Base-by-base conservation (phyloP, 2,797 vertebrate genomes). In the Myotis myotis region DNA sequence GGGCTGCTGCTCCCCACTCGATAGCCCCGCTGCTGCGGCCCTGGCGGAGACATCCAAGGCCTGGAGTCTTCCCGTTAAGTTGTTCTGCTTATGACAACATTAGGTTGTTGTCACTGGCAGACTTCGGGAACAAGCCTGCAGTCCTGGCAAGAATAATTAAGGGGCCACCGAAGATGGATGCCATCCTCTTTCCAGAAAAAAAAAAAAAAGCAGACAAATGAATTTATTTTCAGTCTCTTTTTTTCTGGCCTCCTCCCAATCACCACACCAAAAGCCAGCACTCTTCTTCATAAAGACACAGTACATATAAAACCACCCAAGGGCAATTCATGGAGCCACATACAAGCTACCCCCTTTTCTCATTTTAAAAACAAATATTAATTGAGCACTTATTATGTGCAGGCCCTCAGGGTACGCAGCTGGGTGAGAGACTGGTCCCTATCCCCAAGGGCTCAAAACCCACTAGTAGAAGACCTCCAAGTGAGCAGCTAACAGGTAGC, bases 81-180 rank as follows among this genome's bases (percentile, higher is more conserved):
- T 89, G 74, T 47, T 85, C 53, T 87, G 66, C 70, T 80, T 93
- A 49, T 44, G 80, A 95, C 80, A 91, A 92, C 71, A 78, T 66
- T 23, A 89, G 89, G 75, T 78, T 83, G 81, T 89, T 92, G 68
- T 95, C 91, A 8, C 74, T 94, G 96, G 87, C 75, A 89, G 41
- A 17, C 38, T 19, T 81, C 62, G 47, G 75, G 71, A 94, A 82
- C 62, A 47, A 89, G 80, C 22, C 44, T 93, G 81, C 60, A 2
- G n/a, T 72, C 74, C 64, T 64, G 25, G 51, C 6, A 75, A 92
- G 68, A 81, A 72, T 68, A 94, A 91, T 68, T 89, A 87, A 82
- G 30, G 76, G 78, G 23, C 66, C 44, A 12, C 22, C 3, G 64
- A 89, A 94, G 75, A 94, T 68, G 47, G 91, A 95, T 79, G 41